These are phyloP conservation scores for Phocides pigmalion DNA, from an alignment of 1,140 invertebrate species.

Conservation along the genomic window DNA sequence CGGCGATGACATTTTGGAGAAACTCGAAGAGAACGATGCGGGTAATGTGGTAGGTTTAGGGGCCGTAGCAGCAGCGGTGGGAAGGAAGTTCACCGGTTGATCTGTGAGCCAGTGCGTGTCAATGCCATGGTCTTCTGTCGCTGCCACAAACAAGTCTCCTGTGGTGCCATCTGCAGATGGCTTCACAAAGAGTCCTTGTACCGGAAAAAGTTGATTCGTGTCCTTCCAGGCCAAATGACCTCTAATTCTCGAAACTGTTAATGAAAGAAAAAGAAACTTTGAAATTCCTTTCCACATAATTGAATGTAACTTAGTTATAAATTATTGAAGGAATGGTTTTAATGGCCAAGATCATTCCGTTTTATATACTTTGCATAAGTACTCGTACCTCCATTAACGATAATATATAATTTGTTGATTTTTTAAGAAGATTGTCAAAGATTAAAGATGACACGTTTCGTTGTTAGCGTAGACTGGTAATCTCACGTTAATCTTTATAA, in stretches of 20 bases:
- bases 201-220: conserved; percentile 56
- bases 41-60: conserved; percentile 41
- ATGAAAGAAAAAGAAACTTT: conserved; percentile 18
- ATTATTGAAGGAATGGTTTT: conserved; percentile 5
- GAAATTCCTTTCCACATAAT: conserved; percentile 23
- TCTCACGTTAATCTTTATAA: conserved; percentile 16
- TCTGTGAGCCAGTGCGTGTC: conserved; percentile 71
- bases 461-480: neutral
- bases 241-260: conserved; percentile 24
- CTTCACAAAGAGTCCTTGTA: conserved; percentile 68
- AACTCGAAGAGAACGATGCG: conserved; percentile 42
- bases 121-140: conserved; percentile 67
- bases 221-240: conserved; percentile 46
- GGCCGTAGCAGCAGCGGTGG: conserved; percentile 42
- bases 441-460: conserved; percentile 9
- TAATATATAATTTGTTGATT: neutral
- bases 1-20: conserved; percentile 37
- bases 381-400: conserved; percentile 6
- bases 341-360: neutral
- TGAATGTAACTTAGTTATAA: neutral
- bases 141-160: conserved; percentile 75
- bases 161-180: conserved; percentile 69
- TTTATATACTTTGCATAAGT: conserved; percentile 4
- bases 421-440: conserved; percentile 16
- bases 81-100: conserved; percentile 65